Base-by-base conservation (phyloP, 2,113 vertebrate genomes). In the Psephotus haematonotus region DNA sequence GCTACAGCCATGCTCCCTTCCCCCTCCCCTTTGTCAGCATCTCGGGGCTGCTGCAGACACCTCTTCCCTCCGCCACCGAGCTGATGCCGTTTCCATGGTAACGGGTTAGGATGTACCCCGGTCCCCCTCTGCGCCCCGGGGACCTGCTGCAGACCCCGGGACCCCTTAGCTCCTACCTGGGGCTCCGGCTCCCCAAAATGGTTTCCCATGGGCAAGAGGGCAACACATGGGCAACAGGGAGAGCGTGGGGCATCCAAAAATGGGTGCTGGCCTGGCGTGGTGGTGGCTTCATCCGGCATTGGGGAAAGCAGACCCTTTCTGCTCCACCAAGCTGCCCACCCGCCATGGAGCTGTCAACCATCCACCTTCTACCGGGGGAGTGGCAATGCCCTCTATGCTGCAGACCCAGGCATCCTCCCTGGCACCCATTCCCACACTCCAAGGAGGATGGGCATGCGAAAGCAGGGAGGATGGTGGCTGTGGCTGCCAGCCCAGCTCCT, bases 11-110 rank as follows among this genome's bases (percentile, higher is more conserved):
- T 92, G 71, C 85, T 96, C 95, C 96, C 96, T 93, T 93, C 96
- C 95, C 92, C 89, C 93, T 95, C 91, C 90, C 92, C 68, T 94
- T 94, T 96, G 92, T 93, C 88, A 69, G 93, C 86, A 90, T 94
- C 92, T 88, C 69, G 62, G 95, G 95, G 92, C 87, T 95, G 94
- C 94, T 92, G 93, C 92, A 80, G 92, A 90, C 87, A 86, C 94
- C 93, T 93, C 91, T 92, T 87, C 94, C 94, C 11, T 18, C 91
- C 2, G 82, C 92, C 86, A 86, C 95, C 9, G 93, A 95, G 92
- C 88, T 15, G 49, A 89, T 89, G 86, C 81, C 11, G 93, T 97
- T 95, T 82, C 95, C 94, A 91, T 96, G 93, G 95, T 46, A 67
- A 95, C 94, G 8, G 83, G 62, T 78, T 78, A 4, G 93, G 95